Conservation (phyloP, 1,140 invertebrate genomes). For the Scaptomyza graminum region DNA sequence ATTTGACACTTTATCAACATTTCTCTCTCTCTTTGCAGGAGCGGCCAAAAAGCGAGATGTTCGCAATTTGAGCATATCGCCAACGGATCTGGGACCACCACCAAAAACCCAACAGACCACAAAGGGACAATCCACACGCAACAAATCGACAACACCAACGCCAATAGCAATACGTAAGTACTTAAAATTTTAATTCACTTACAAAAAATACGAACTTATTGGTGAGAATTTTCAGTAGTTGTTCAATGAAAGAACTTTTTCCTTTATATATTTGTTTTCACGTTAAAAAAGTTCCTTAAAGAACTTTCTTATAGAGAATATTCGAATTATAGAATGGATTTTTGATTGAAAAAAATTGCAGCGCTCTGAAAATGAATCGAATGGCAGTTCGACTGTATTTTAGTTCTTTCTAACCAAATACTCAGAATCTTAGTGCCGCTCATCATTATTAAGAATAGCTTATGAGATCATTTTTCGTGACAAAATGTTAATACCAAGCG, state of each 20-base stretch:
- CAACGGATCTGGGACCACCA: slow-evolving; percentile 83
- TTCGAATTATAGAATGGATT: too few species aligned
- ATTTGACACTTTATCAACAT: slow-evolving; percentile 18
- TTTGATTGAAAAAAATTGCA: too few species aligned
- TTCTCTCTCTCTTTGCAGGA: slow-evolving; percentile 61
- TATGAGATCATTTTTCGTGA: background rate
- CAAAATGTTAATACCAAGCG: background rate
- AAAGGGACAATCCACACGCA: slow-evolving; percentile 76
- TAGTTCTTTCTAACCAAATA: background rate
- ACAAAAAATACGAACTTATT: too few species aligned
- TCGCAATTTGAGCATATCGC: slow-evolving; percentile 83
- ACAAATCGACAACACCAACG: slow-evolving; percentile 65
- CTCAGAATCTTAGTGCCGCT: background rate
- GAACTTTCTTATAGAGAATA: too few species aligned
- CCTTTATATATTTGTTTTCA: too few species aligned
- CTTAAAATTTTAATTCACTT: slow-evolving; percentile 4
- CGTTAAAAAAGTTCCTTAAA: too few species aligned
- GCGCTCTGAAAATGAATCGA: too few species aligned
- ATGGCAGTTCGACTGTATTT: too few species aligned
- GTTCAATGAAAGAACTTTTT: too few species aligned
- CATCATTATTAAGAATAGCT: background rate
- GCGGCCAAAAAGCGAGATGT: slow-evolving; percentile 84
- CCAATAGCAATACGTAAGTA: slow-evolving; percentile 72
- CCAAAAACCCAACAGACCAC: slow-evolving; percentile 81
- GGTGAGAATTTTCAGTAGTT: too few species aligned